phyloP scores from a whole-genome alignment of 2,888 invertebrate genomes.

The Pandemis heparana region DNA sequence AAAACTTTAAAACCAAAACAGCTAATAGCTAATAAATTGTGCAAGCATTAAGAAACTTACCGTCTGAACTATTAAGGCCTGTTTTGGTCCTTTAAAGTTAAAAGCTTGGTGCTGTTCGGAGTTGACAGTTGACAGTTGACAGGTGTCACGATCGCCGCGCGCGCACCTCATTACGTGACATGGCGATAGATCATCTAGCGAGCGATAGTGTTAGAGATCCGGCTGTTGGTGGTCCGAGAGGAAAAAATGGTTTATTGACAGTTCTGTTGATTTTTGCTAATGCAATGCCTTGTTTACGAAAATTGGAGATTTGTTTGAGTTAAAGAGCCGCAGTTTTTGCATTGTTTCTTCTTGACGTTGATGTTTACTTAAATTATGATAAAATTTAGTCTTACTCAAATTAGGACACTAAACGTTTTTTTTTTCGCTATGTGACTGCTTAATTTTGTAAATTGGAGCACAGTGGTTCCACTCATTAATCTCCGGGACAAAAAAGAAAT shows the following conservation, averaged over 20 bases:
- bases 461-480: constrained; percentile 40
- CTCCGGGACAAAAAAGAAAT: constrained; percentile 30
- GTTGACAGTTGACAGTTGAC: constrained; percentile 77
- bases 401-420: not conserved
- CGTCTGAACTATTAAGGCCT: not conserved
- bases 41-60: constrained; percentile 1
- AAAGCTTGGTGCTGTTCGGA: constrained; percentile 3
- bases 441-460: constrained; percentile 32
- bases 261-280: constrained; percentile 47
- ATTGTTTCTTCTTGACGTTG: not conserved
- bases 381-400: not conserved
- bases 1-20: not conserved
- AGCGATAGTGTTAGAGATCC: constrained; percentile 78
- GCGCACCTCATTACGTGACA: constrained; percentile 67
- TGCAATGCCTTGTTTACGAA: constrained; percentile 38
- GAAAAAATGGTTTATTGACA: constrained; percentile 59
- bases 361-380: not conserved
- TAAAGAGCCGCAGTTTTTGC: not conserved
- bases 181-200: constrained; percentile 77
- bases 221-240: constrained; percentile 72
- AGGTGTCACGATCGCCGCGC: constrained; percentile 79
- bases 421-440: not conserved
- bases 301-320: constrained; percentile 5
- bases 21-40: not conserved
- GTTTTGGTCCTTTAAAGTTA: not conserved